Evolutionary conservation across 2,113 vertebrate genomes (phyloP).

Genomic region (Salvelinus fontinalis): DNA sequence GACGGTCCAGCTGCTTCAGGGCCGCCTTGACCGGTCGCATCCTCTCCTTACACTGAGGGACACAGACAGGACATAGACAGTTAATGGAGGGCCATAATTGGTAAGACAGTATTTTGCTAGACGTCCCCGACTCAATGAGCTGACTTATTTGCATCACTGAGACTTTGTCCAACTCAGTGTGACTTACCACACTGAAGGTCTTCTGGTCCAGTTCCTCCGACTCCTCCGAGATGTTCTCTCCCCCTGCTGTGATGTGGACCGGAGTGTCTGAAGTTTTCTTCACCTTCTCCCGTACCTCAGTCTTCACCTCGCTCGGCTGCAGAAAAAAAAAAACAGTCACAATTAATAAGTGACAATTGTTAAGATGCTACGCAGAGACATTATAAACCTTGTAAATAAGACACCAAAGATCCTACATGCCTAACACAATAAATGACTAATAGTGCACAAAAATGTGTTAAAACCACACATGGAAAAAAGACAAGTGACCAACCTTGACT

Average conservation of each 20-base stretch:
- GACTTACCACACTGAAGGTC: conserved; percentile 96
- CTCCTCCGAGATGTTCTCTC: conserved; percentile 88
- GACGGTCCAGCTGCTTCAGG: conserved; percentile 94
- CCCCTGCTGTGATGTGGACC: conserved; percentile 84
- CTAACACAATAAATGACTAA: too few species aligned
- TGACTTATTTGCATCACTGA: neutral
- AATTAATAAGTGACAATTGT: neutral
- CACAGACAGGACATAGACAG: neutral
- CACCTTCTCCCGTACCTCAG: conserved; percentile 82
- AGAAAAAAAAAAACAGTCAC: neutral
- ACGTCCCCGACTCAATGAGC: too few species aligned
- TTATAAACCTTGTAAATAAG: neutral
- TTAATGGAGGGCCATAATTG: neutral
- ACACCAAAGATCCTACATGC: too few species aligned
- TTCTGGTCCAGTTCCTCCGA: conserved; percentile 97
- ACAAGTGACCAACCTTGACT: too few species aligned
- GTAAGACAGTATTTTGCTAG: too few species aligned
- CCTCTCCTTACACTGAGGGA: conserved; percentile 91
- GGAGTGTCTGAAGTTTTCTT: conserved; percentile 86
- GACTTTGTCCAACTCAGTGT: neutral
- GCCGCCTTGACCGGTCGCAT: conserved; percentile 98
- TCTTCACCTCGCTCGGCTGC: conserved; percentile 81
- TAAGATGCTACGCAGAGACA: neutral
- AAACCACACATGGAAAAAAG: too few species aligned
- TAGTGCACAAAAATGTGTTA: too few species aligned